phyloP scores from a whole-genome alignment of 1,140 invertebrate species.

The Panagrolaimus sp. region DNA sequence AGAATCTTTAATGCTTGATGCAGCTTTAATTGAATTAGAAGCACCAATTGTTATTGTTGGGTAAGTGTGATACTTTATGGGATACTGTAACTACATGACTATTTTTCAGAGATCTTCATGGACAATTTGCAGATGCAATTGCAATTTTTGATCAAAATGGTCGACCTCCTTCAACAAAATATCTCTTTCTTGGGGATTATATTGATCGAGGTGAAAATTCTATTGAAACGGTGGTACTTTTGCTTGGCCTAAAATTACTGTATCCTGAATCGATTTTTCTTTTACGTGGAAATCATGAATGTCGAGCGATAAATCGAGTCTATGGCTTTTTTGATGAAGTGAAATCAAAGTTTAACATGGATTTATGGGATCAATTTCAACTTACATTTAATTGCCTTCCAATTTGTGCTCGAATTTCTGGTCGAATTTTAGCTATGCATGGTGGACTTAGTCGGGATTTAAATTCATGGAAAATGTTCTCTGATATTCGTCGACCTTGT shows the following conservation, averaged over 20 bases:
- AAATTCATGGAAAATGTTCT: conserved; percentile 82
- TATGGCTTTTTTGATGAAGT: conserved; percentile 97
- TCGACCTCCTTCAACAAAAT: conserved; percentile 7
- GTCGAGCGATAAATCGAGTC: conserved; percentile 95
- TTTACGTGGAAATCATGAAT: conserved; percentile 93
- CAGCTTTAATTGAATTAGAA: not conserved
- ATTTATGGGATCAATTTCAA: conserved; percentile 79
- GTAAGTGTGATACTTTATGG: too few relatives aligned
- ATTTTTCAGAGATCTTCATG: conserved; percentile 10
- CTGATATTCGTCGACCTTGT: conserved; percentile 77
- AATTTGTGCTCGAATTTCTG: conserved; percentile 85
- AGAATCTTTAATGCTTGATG: conserved; percentile 6
- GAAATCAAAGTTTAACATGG: conserved; percentile 69
- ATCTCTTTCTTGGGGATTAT: conserved; percentile 23
- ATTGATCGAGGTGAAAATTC: conserved; percentile 90
- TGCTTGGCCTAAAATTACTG: conserved; percentile 91
- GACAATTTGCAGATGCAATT: conserved; percentile 14
- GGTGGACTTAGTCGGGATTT: conserved; percentile 82
- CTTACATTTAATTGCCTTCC: conserved; percentile 94
- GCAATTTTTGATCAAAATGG: conserved; percentile 23
- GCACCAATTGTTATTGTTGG: conserved; percentile 14
- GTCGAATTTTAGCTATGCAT: conserved; percentile 83
- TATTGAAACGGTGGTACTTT: conserved; percentile 92
- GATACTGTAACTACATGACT: too few relatives aligned
- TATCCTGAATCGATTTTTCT: conserved; percentile 95